Evolutionary conservation across 2,888 invertebrate species (phyloP).

Genomic region (Sinohyriopsis cumingii): DNA sequence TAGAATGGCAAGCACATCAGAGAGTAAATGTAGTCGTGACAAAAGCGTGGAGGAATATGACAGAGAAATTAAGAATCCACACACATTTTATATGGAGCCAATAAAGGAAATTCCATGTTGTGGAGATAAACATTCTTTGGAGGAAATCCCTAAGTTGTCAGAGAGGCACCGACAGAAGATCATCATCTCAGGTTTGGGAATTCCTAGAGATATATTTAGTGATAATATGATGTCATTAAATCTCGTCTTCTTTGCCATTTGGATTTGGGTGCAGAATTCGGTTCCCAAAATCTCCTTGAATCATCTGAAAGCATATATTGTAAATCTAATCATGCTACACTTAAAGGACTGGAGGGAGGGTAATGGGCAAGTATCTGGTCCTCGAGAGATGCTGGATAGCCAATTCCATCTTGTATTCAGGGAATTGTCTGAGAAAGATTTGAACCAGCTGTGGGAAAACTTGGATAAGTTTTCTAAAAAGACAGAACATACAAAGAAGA

Average conservation of each 20-base stretch:
- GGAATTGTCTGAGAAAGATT: too few relatives aligned
- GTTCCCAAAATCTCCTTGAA: conserved; percentile 15
- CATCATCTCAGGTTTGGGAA: too few relatives aligned
- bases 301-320: conserved; percentile 35
- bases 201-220: too few relatives aligned
- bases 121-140: conserved; percentile 31
- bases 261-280: conserved; percentile 23
- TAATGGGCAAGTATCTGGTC: too few relatives aligned
- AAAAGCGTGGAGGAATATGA: conserved; percentile 44
- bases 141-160: conserved; percentile 15
- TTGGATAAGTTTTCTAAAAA: conserved; percentile 33
- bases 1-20: background rate
- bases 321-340: conserved; percentile 27
- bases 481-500: conserved; percentile 35
- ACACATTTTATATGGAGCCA: conserved; percentile 30
- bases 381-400: too few relatives aligned
- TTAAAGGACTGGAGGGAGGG: too few relatives aligned
- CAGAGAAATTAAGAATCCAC: conserved; percentile 34
- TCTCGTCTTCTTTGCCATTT: background rate
- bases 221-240: too few relatives aligned
- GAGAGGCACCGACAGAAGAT: conserved; percentile 4
- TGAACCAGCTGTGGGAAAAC: conserved; percentile 17
- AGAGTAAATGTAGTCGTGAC: background rate
- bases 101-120: conserved; percentile 8
- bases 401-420: too few relatives aligned